Percentiles rank a stretch among this genome's conserved stretches.
phyloP scores from a whole-genome alignment of 1,140 invertebrate genomes.

The Lucilia sericata region DNA sequence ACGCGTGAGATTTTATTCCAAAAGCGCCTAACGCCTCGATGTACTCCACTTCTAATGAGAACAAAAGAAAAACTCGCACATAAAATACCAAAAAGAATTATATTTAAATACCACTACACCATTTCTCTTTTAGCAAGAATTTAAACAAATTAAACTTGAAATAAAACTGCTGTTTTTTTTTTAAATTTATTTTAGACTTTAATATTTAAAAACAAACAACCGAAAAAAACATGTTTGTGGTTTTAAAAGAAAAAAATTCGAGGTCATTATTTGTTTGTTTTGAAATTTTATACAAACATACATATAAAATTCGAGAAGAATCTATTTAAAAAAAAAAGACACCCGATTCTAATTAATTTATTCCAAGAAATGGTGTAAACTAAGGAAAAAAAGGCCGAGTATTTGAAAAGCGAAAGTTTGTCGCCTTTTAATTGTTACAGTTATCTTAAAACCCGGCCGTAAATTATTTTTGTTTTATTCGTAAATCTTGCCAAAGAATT shows the following conservation, averaged over 20 bases:
- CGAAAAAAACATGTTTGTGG: no score
- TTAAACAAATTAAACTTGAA: not conserved
- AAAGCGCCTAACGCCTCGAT: not conserved
- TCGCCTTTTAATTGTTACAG: not conserved
- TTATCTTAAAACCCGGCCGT: not conserved
- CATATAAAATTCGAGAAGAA: no score
- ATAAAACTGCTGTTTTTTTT: not conserved
- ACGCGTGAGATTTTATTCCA: conserved; percentile 7
- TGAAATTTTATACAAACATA: no score
- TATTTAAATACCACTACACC: conserved; percentile 10
- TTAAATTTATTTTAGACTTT: not conserved
- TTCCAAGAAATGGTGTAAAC: no score
- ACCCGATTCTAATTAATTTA: no score
- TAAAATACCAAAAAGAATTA: not conserved
- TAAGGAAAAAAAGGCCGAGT: no score
- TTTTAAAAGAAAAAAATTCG: no score
- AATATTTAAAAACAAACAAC: not conserved
- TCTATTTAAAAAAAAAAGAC: no score
- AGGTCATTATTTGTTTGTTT: no score
- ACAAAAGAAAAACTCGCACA: not conserved
- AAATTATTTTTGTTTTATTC: not conserved
- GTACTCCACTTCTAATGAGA: conserved; percentile 32
- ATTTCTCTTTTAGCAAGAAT: not conserved
- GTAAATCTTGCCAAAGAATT: no score
- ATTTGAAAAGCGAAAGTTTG: not conserved